A percentile compares a stretch with the other conserved stretches of the same genome.
Evolutionary conservation across 1,140 invertebrate genomes (phyloP).

Genomic region (Zaprionus ghesquierei): DNA sequence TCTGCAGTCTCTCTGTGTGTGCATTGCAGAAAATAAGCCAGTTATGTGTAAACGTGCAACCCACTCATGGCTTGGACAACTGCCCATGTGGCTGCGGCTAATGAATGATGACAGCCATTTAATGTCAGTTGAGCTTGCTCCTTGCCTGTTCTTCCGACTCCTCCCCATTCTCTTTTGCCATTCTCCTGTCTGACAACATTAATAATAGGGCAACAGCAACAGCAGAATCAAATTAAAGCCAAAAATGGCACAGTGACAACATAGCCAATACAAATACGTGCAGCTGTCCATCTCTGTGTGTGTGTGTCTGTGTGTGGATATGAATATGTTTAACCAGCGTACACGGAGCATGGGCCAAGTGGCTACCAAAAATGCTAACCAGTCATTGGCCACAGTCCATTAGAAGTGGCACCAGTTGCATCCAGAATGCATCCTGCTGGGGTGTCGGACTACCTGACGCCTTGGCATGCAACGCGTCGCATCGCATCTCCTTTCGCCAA

Average conservation of each 20-base stretch:
- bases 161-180: not conserved
- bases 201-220: conserved; percentile 54
- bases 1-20: conserved; percentile 6
- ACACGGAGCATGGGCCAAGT: no score
- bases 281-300: not conserved
- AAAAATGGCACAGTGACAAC: conserved; percentile 24
- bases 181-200: conserved; percentile 47
- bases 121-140: conserved; percentile 35
- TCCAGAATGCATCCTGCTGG: not conserved
- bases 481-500: conserved; percentile 14
- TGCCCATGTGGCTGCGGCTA: conserved; percentile 66
- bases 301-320: no score
- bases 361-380: conserved; percentile 36
- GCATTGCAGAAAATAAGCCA: conserved; percentile 50
- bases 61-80: conserved; percentile 59
- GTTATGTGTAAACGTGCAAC: conserved; percentile 54
- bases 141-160: not conserved
- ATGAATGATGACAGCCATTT: conserved; percentile 79
- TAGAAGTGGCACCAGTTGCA: conserved; percentile 42
- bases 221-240: conserved; percentile 67
- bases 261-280: not conserved
- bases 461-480: conserved; percentile 4
- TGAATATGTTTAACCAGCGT: not conserved
- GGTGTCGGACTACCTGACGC: not conserved
- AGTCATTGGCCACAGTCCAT: conserved; percentile 60